Percentiles rank a stretch among this genome's conserved stretches.
Evolutionary conservation across 1,140 invertebrate genomes (phyloP).

Genomic region (Globodera rostochiensis): DNA sequence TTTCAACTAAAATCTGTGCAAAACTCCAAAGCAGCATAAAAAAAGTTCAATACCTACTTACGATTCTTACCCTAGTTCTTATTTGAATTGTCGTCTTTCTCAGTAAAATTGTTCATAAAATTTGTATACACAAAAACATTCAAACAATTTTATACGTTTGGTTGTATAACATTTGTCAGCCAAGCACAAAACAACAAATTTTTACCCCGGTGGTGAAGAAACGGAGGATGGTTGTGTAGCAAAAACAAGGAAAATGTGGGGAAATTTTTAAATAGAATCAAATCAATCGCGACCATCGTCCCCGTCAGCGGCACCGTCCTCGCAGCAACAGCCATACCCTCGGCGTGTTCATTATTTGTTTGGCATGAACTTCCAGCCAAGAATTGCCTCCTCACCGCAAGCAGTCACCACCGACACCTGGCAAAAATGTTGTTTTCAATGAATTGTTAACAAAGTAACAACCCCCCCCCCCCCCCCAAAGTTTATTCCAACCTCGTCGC

Average conservation of each 20-base stretch:
- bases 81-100: too few species aligned
- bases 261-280: not conserved
- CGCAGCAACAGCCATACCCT: too few species aligned
- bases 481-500: too few species aligned
- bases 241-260: not conserved
- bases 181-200: not conserved
- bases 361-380: conserved; percentile 62
- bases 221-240: not conserved
- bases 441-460: not conserved
- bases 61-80: too few species aligned
- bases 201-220: not conserved
- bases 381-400: conserved; percentile 60
- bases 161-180: not conserved
- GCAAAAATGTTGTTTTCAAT: too few species aligned
- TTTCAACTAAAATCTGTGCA: too few species aligned
- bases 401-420: conserved; percentile 55
- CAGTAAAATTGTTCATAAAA: too few species aligned
- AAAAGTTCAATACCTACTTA: too few species aligned
- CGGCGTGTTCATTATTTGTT: conserved; percentile 40
- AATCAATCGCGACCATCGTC: not conserved
- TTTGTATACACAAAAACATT: not conserved
- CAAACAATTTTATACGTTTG: conserved; percentile 1
- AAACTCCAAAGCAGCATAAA: too few species aligned
- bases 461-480: too few species aligned
- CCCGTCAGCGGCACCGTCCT: not conserved